phyloP scores from a whole-genome alignment of 2,113 vertebrate genomes.

The Catharus fuscescens region DNA sequence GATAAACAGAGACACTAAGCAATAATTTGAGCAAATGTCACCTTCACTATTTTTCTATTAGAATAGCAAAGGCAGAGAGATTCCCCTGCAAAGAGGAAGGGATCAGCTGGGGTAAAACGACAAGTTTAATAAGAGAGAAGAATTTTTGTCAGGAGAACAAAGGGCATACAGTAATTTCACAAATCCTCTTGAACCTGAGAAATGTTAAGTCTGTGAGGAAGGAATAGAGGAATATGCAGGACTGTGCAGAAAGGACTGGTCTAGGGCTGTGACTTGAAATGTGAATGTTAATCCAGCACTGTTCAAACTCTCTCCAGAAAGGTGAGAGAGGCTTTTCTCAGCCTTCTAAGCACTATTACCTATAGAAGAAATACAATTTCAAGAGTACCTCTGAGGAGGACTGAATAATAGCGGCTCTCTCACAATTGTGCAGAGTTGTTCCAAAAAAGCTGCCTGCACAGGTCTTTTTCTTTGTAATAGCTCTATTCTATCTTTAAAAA shows the following conservation, averaged over 20 bases:
- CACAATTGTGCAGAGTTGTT: not conserved
- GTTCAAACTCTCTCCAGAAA: slow-evolving; percentile 31
- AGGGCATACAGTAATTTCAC: not conserved
- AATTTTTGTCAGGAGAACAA: slow-evolving; percentile 26
- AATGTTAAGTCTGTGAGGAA: not conserved
- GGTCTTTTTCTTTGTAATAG: not conserved
- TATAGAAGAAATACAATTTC: slow-evolving; percentile 38
- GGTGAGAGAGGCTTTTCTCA: not conserved
- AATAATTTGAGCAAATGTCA: slow-evolving; percentile 3
- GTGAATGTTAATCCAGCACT: slow-evolving; percentile 1
- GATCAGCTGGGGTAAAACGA: not conserved
- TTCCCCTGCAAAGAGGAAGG: not conserved
- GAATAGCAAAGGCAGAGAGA: not conserved
- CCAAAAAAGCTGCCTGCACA: not conserved
- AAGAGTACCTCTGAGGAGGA: not conserved
- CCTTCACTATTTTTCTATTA: not conserved
- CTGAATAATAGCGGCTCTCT: not conserved
- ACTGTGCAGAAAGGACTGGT: not conserved
- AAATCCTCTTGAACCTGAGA: not conserved
- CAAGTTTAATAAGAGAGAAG: not conserved
- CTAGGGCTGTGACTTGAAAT: not conserved
- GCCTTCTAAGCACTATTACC: slow-evolving; percentile 35
- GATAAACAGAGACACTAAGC: not conserved
- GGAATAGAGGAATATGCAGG: not conserved
- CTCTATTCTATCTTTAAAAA: slow-evolving; percentile 33